Base-by-base conservation (phyloP, 2,888 invertebrate genomes). In the Plusia festucae region DNA sequence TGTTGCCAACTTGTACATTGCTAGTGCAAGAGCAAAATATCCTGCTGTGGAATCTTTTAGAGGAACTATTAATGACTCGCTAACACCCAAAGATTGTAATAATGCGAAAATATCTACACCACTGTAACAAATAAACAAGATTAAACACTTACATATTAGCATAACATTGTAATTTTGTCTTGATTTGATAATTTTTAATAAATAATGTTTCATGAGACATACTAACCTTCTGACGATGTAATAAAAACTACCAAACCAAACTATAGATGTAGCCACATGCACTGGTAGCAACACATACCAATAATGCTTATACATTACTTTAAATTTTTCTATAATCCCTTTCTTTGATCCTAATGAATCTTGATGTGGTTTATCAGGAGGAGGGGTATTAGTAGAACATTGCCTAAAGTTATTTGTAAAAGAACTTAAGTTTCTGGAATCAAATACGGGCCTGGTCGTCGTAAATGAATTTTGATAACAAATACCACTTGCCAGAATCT, bases 281-380 rank as follows among this genome's bases (percentile, higher is more conserved):
- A 99, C 99, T 5, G 99, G 99, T 65, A 99, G 95, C 65, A 99
- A 93, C 61, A 99, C 98, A 92, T 99, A 99, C 98, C 99, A 99
- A 93, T 99, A 99, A 87, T 99, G 97, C 88, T 97, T 97, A 88
- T 98, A 98, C 97, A 99, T 98, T 85, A 97, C 95, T 90, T 98
- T 99, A 91, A 99, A 98, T 85, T 96, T 96, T 81, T 97, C 96
- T 85, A 98, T 96, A 2, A 99, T 87, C 0, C 97, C 96, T 79
- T 93, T 85, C 88, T 97, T 96, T 78, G 91, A 85, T 68, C 79
- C 73, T 27, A 81, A 78, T 5, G 82, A 77, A 44, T 83, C 83
- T 46, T 73, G 72, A 20, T 81, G 64, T 27, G 85, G 77, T 52
- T 85, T 81, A 51, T 79, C 53, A 59, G 72, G 60, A 27, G 68